These are phyloP conservation scores for Desoria tigrina DNA, from an alignment of 2,888 invertebrate species.

Conservation along the genomic window DNA sequence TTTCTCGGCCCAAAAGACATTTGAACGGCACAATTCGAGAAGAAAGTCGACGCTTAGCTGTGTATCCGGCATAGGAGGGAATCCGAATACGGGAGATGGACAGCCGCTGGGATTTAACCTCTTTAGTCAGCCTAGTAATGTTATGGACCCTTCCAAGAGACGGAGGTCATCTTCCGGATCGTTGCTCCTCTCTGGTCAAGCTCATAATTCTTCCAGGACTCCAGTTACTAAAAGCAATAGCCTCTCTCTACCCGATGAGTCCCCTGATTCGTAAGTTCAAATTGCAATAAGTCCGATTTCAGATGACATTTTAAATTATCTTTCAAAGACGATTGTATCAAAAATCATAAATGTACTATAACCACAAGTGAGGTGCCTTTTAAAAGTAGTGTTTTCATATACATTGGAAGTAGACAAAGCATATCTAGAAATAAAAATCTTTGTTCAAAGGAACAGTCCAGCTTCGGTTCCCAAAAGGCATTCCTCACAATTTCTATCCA, in stretches of 20 bases:
- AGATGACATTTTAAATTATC: slow-evolving; percentile 4
- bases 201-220: slow-evolving; percentile 46
- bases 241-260: slow-evolving; percentile 77
- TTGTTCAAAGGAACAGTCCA: too few relatives aligned
- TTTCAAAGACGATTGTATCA: too few relatives aligned
- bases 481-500: too few relatives aligned
- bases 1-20: slow-evolving; percentile 88
- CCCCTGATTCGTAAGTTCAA: slow-evolving; percentile 53
- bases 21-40: slow-evolving; percentile 86
- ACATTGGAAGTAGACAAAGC: too few relatives aligned
- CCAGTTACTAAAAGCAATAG: slow-evolving; percentile 77
- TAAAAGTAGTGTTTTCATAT: too few relatives aligned
- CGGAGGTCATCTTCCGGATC: slow-evolving; percentile 43
- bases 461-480: too few relatives aligned
- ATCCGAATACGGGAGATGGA: slow-evolving; percentile 58
- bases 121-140: slow-evolving; percentile 66
- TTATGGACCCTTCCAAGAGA: slow-evolving; percentile 55
- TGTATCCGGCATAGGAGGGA: slow-evolving; percentile 59
- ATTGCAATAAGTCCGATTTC: too few relatives aligned
- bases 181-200: slow-evolving; percentile 26
- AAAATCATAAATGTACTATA: too few relatives aligned
- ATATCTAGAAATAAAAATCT: too few relatives aligned
- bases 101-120: slow-evolving; percentile 70
- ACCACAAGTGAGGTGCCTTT: too few relatives aligned
- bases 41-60: slow-evolving; percentile 86